phyloP scores from a whole-genome alignment of 2,888 invertebrate genomes.

The Protonemura montana region DNA sequence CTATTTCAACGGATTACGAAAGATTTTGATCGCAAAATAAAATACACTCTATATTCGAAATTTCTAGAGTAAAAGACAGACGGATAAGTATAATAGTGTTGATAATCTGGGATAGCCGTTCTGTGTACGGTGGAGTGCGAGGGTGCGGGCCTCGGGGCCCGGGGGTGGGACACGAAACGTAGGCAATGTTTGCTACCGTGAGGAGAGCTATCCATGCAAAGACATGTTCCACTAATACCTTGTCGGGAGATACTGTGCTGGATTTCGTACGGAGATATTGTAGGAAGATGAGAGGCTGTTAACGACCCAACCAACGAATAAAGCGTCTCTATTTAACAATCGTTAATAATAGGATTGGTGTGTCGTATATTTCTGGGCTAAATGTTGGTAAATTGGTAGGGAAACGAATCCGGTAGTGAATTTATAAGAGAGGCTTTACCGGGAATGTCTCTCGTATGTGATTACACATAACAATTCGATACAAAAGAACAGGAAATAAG shows the following conservation, averaged over 20 bases:
- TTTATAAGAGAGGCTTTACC: no score
- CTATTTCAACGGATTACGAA: not conserved
- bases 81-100: conserved; percentile 20
- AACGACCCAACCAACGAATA: conserved; percentile 43
- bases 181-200: conserved; percentile 35
- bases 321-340: conserved; percentile 48
- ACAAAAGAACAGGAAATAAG: no score
- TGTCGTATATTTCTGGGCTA: not conserved
- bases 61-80: not conserved
- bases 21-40: not conserved
- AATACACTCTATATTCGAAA: not conserved
- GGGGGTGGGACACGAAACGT: conserved; percentile 31
- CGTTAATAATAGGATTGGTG: conserved; percentile 51
- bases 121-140: not conserved
- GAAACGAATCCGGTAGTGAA: no score
- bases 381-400: not conserved
- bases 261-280: not conserved
- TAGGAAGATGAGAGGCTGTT: not conserved
- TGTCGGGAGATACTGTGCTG: conserved; percentile 38
- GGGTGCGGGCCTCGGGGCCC: no score
- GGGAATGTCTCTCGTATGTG: no score
- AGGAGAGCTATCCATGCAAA: conserved; percentile 51
- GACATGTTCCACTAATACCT: conserved; percentile 38
- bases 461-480: no score
- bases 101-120: conserved; percentile 21